Conservation (phyloP, 92 coral and sea anemone genomes). For the Phenganax marumi region DNA sequence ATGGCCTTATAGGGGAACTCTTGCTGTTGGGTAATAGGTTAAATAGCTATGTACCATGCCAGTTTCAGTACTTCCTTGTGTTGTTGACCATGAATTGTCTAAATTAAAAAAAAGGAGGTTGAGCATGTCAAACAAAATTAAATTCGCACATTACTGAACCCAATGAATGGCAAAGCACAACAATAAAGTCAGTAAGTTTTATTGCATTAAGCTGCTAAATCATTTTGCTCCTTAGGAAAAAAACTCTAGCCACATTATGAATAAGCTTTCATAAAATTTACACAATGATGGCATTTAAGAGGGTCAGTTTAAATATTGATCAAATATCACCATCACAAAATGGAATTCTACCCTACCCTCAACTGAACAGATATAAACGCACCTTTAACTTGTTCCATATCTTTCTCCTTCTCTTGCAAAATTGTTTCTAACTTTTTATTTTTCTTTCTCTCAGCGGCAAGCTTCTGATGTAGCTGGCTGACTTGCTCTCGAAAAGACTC, state of each 20-base stretch:
- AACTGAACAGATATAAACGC: neutral
- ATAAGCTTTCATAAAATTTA: too few species aligned
- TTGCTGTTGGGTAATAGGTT: too few species aligned
- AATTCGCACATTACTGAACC: too few species aligned
- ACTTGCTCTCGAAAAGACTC: conserved; percentile 73
- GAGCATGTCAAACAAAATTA: too few species aligned
- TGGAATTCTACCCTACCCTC: too few species aligned
- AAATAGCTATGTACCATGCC: neutral
- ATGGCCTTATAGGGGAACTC: too few species aligned
- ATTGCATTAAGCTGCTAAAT: too few species aligned
- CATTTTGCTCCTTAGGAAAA: too few species aligned
- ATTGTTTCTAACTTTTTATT: conserved; percentile 34
- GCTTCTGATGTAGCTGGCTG: conserved; percentile 69
- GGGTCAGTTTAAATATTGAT: neutral
- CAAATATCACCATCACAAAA: neutral
- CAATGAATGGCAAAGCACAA: too few species aligned
- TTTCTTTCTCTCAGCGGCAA: conserved; percentile 72
- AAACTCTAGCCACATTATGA: too few species aligned
- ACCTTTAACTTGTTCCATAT: conserved; percentile 3
- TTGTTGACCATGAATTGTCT: neutral
- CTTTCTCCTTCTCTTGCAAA: neutral
- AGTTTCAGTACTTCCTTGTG: conserved; percentile 1
- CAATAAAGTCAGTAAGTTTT: too few species aligned
- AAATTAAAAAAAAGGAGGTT: neutral
- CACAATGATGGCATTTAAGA: too few species aligned